Percentiles rank a stretch among this genome's conserved stretches.
phyloP scores from a whole-genome alignment of 23 tunicate genomes.

The Styela clava region DNA sequence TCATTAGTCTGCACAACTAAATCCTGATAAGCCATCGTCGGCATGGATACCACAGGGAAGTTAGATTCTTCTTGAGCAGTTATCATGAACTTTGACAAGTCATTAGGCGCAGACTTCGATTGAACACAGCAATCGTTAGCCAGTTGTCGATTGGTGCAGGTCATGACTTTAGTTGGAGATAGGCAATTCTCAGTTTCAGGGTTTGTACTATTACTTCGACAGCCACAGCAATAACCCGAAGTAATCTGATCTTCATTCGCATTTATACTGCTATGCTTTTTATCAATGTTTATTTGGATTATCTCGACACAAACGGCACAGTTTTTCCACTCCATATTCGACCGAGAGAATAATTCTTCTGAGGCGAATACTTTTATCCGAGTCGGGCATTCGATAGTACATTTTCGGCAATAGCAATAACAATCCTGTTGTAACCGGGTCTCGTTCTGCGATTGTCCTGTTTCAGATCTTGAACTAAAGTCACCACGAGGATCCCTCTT shows the following conservation, averaged over 20 bases:
- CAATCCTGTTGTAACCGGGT: no score
- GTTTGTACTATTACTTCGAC: background rate
- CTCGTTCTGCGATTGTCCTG: no score
- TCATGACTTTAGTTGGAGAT: no score
- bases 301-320: background rate
- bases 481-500: no score
- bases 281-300: background rate
- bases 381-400: background rate
- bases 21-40: background rate
- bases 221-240: background rate
- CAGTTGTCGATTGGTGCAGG: no score
- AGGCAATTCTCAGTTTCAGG: no score
- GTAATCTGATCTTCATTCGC: background rate
- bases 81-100: background rate
- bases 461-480: no score
- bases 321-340: background rate
- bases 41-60: background rate
- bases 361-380: background rate
- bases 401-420: background rate
- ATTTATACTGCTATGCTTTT: background rate
- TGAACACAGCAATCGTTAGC: background rate
- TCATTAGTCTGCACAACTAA: background rate
- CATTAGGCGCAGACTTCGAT: background rate
- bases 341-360: background rate
- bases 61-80: background rate